Evolutionary conservation across 2,113 vertebrate genomes (phyloP).

Genomic region (Stomatorhinus ivindoensis): DNA sequence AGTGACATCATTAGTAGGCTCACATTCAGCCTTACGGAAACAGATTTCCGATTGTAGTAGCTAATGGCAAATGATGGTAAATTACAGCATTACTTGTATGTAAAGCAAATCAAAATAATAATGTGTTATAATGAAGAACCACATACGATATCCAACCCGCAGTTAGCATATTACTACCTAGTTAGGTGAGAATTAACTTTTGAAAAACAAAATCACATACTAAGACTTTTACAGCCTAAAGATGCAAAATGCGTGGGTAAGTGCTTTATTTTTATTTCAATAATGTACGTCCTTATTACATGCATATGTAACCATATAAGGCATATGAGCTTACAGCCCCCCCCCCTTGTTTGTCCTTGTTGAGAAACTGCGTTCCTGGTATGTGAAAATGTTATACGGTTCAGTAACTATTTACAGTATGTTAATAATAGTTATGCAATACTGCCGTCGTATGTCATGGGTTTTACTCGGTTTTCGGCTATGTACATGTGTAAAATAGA

Average conservation of each 20-base stretch:
- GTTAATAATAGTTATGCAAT: neutral
- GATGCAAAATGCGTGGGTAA: neutral
- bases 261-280: neutral
- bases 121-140: neutral
- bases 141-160: neutral
- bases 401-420: neutral
- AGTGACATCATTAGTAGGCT: neutral
- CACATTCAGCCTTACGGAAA: neutral
- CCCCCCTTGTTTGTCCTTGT: neutral
- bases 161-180: neutral
- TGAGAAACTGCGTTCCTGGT: neutral
- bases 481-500: neutral
- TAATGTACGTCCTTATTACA: neutral
- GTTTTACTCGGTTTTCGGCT: neutral
- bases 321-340: neutral
- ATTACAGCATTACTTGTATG: neutral
- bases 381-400: neutral
- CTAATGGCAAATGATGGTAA: neutral
- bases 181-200: neutral
- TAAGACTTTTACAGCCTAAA: neutral
- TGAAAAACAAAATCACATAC: neutral
- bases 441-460: neutral
- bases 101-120: neutral
- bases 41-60: neutral
- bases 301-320: constrained; percentile 9